Percentiles rank a stretch among this genome's conserved stretches.
These are phyloP conservation scores for Didymodactylos carnosus DNA, from an alignment of 2,888 invertebrate genomes.

Conservation along the genomic window DNA sequence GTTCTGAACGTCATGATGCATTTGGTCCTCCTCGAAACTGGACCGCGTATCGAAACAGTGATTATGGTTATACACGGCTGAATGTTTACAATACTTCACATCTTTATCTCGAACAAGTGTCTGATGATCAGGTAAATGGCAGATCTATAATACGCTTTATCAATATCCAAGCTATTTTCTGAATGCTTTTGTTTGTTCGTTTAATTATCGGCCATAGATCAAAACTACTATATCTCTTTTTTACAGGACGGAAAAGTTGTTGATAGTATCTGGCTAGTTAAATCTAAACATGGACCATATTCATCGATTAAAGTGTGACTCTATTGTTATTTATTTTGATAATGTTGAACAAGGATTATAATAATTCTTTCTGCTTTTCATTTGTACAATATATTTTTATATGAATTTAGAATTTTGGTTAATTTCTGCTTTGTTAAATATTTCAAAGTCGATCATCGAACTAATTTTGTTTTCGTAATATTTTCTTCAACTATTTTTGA, in stretches of 20 bases:
- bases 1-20: slow-evolving; percentile 52
- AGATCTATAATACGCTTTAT: too few relatives aligned
- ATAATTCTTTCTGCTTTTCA: background rate
- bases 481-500: background rate
- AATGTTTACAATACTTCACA: slow-evolving; percentile 65
- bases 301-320: background rate
- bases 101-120: slow-evolving; percentile 65
- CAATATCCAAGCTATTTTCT: too few relatives aligned
- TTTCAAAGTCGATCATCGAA: too few relatives aligned
- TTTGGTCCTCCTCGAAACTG: slow-evolving; percentile 47
- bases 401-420: background rate
- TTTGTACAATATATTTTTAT: background rate
- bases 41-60: slow-evolving; percentile 63
- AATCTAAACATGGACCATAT: slow-evolving; percentile 19
- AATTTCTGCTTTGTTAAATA: too few relatives aligned
- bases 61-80: slow-evolving; percentile 78
- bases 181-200: too few relatives aligned
- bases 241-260: slow-evolving; percentile 30
- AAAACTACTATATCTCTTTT: too few relatives aligned
- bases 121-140: slow-evolving; percentile 34
- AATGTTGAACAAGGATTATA: too few relatives aligned
- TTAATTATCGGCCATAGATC: too few relatives aligned
- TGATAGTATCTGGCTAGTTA: slow-evolving; percentile 26
- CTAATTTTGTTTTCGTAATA: background rate
- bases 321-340: too few relatives aligned